Evolutionary conservation across 2,113 vertebrate genomes (phyloP).

Genomic region (Bostrychus sinensis): DNA sequence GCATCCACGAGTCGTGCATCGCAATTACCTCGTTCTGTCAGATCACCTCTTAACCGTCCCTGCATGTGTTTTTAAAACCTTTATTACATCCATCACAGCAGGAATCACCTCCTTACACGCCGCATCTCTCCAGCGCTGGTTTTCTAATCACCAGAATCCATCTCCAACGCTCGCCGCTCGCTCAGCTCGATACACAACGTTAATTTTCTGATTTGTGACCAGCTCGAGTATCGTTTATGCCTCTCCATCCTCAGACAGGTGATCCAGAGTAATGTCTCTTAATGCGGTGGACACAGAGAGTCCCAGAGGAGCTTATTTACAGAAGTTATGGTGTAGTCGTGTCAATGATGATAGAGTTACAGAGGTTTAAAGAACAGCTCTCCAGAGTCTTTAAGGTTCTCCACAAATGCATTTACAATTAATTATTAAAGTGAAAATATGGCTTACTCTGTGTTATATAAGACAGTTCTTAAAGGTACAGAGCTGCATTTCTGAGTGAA

Average conservation of each 20-base stretch:
- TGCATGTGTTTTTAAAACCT: slow-evolving; percentile 9
- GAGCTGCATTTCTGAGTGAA: too few relatives aligned
- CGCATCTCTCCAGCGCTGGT: slow-evolving; percentile 2
- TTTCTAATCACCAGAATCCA: slow-evolving; percentile 25
- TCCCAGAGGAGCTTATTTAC: slow-evolving; percentile 70
- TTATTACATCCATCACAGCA: slow-evolving; percentile 35
- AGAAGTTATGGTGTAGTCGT: too few relatives aligned
- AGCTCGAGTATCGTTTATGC: too few relatives aligned
- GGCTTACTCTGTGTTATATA: slow-evolving; percentile 50
- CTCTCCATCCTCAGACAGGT: slow-evolving; percentile 56
- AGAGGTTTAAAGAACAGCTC: slow-evolving; percentile 66
- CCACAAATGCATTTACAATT: slow-evolving; percentile 57
- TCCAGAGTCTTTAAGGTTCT: slow-evolving; percentile 64
- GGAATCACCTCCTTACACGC: slow-evolving; percentile 12
- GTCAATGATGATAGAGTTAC: slow-evolving; percentile 66
- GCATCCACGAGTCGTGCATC: slow-evolving; percentile 6
- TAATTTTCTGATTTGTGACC: slow-evolving; percentile 35
- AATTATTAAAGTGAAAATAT: slow-evolving; percentile 66
- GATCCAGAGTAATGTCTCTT: slow-evolving; percentile 70
- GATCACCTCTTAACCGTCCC: slow-evolving; percentile 11
- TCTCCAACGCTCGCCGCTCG: slow-evolving; percentile 20
- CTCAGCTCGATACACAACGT: slow-evolving; percentile 22
- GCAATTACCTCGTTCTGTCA: slow-evolving; percentile 4
- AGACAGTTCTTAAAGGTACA: slow-evolving; percentile 55
- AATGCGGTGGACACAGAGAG: slow-evolving; percentile 62